phyloP scores from a whole-genome alignment of 2,113 vertebrate genomes.

The Peromyscus maniculatus region DNA sequence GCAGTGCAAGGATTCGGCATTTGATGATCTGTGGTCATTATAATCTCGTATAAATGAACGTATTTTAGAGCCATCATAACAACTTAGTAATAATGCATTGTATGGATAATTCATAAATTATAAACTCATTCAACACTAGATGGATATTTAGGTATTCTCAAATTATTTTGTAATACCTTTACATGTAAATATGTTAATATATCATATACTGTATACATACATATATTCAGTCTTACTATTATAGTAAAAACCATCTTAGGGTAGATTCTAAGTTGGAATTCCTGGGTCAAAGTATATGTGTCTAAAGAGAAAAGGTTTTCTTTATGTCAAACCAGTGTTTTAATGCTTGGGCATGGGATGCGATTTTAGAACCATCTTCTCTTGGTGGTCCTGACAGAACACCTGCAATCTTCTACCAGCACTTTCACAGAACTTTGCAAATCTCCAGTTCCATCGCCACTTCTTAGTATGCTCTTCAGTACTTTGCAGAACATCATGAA shows the following conservation, averaged over 20 bases:
- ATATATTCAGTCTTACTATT: conserved; percentile 6
- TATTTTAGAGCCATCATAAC: conserved; percentile 5
- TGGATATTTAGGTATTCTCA: not conserved
- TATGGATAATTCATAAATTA: not conserved
- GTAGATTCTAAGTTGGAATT: conserved; percentile 45
- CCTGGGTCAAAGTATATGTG: not conserved
- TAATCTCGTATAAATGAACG: not conserved
- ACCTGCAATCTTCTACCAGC: not conserved
- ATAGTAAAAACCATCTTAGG: conserved; percentile 38
- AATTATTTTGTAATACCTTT: conserved; percentile 21
- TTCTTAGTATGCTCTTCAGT: not conserved
- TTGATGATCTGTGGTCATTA: not conserved
- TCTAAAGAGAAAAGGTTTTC: not conserved
- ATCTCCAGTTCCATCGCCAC: not conserved
- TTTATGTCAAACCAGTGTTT: not conserved
- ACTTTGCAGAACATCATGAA: not conserved
- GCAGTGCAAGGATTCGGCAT: not conserved
- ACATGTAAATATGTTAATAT: not conserved
- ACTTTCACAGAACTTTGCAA: not conserved
- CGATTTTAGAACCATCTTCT: conserved; percentile 43
- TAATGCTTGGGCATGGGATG: not conserved
- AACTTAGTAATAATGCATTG: not conserved
- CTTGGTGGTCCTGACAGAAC: not conserved
- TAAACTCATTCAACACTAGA: not conserved
- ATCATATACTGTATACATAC: not conserved